Base-by-base conservation (phyloP, 2,113 vertebrate species). In the Hydrochoerus hydrochaeris region DNA sequence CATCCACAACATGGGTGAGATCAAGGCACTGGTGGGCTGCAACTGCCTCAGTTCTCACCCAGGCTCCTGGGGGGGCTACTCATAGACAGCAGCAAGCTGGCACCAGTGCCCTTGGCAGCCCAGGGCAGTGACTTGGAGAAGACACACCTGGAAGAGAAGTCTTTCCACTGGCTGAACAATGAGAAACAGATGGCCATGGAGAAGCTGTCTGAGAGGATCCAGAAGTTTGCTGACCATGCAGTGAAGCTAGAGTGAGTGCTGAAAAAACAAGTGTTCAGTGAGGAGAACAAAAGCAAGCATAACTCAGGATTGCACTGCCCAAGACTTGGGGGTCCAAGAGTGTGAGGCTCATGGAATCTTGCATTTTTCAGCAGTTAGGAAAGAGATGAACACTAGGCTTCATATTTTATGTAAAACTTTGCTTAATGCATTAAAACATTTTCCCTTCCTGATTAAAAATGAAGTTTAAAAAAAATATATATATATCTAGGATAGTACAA, bases 151-250 rank as follows among this genome's bases (percentile, higher is more conserved):
- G 99, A 99, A 2, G 99, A 99, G 97, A 99, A 99, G 96, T 93
- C 96, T 17, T 99, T 99, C 98, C 99, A 99, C 93, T 99, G 99
- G 99, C 96, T 98, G 96, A 99, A 99, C 98, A 99, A 99, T 0
- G 99, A 99, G 97, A 99, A 99, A 98, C 99, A 99, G 88, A 99
- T 99, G 99, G 99, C 99, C 0, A 99, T 99, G 95, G 99, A 99
- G 98, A 99, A 99, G 91, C 98, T 99, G 30, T 99, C 99, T 0
- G 99, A 99, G 0, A 99, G 99, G 16, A 99, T 99, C 98, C 99
- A 99, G 77, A 99, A 99, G 96, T 99, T 99, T 60, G 99, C 99
- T 1, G 99, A 99, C 0, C 99, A 99, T 4, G 99, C 99, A 0
- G 41, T 99, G 24, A 99, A 99, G 95, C 98, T 99, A 97, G 99